Evolutionary conservation across 2,888 invertebrate species (phyloP), one percentile per base, ranked within the genome.

Genomic region (Limnephilus rhombicus): DNA sequence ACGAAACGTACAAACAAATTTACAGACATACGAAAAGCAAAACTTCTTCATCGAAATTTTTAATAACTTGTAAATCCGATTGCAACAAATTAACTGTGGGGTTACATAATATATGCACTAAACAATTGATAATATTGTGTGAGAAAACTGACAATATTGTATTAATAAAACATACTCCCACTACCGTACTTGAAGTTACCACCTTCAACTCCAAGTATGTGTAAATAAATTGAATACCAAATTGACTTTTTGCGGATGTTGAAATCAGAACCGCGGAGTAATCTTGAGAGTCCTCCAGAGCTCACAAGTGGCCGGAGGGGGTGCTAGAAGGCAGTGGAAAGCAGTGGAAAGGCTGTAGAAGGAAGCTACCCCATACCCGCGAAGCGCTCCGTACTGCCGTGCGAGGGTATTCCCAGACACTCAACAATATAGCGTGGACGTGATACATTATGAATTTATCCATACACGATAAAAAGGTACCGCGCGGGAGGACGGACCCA

Each of bases 381-480:
- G 1, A 31, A 81, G 31, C 1, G 34, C 82, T 34, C 82, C n/a
- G 24, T 41, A 85, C 85, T 41, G 18, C 82, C 85, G 34, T 68
- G 90, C 18, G 49, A 9, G 34, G n/a, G 88, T 82, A 91, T 88
- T 88, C 88, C 88, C 91, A 87, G 88, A 80, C 49, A 91, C 92
- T 90, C 91, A 81, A 90, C 93, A 89, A 91, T 90, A 91, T 92
- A 89, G 93, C 91, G 87, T 80, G 92, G 93, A 92, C 92, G 91
- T 93, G 93, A 53, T 90, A 83, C 92, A 93, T 93, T 93, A 93
- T 92, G 92, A 93, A 93, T 93, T 93, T 92, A 93, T 93, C 91
- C 93, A 89, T 88, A 89, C 91, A 91, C 93, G 91, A 92, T 93
- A 93, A 93, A 93, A 93, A 93, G 92, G 89, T 85, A 81, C 82